Evolutionary conservation across 2,113 vertebrate species (phyloP).

Genomic region (Osmerus eperlanus): DNA sequence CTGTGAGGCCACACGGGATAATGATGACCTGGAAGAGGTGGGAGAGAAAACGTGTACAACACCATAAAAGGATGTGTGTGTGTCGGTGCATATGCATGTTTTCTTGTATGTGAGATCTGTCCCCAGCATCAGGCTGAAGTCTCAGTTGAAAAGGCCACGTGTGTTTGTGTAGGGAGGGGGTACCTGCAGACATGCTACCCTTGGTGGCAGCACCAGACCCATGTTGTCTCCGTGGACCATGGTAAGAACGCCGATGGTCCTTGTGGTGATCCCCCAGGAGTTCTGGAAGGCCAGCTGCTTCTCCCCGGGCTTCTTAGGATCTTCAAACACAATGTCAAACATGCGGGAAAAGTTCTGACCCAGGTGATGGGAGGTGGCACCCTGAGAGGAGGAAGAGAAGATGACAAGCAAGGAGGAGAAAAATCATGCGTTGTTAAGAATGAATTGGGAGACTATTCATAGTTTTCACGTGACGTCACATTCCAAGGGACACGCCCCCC

Average conservation of each 20-base stretch:
- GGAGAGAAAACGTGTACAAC: neutral
- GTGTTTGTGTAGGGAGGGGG: neutral
- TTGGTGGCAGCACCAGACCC: slow-evolving; percentile 90
- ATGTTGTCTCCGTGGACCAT: slow-evolving; percentile 98
- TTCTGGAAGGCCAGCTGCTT: slow-evolving; percentile 96
- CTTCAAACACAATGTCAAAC: slow-evolving; percentile 96
- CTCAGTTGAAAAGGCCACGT: no score
- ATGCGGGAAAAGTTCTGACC: slow-evolving; percentile 98
- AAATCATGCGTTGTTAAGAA: neutral
- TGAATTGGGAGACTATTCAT: neutral
- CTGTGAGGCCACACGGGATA: slow-evolving; percentile 96
- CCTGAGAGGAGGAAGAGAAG: slow-evolving; percentile 68
- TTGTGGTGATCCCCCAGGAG: slow-evolving; percentile 96
- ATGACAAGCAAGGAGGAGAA: neutral
- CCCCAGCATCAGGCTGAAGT: no score
- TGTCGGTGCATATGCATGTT: neutral
- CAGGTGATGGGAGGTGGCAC: slow-evolving; percentile 93
- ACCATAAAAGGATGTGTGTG: slow-evolving; percentile 8
- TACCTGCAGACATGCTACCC: slow-evolving; percentile 93
- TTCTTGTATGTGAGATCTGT: neutral
- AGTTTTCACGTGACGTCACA: no score
- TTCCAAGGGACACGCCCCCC: no score
- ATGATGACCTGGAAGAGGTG: slow-evolving; percentile 78
- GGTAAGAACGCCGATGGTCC: slow-evolving; percentile 93
- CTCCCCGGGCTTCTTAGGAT: slow-evolving; percentile 90